Conservation (phyloP, 2,797 vertebrate genomes). For the Chaetodon trifasciatus region DNA sequence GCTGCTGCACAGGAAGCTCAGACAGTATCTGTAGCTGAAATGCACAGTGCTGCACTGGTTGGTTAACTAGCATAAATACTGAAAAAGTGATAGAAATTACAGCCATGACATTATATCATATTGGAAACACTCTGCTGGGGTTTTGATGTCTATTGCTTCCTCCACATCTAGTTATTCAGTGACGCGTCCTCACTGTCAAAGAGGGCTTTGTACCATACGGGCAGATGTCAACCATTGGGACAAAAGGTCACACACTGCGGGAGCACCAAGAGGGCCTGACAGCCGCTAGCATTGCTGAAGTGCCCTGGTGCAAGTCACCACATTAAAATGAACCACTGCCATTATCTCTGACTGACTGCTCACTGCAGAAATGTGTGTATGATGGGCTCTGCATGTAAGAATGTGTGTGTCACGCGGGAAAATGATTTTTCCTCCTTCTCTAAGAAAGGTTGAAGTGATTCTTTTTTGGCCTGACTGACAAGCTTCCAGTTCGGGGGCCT, state of each 20-base stretch:
- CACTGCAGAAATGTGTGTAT: constrained; percentile 4
- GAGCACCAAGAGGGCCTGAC: not conserved
- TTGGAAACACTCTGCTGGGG: not conserved
- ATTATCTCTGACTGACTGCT: constrained; percentile 1
- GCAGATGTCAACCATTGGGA: not conserved
- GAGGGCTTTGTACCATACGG: not conserved
- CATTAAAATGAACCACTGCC: not conserved
- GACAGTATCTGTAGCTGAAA: not conserved
- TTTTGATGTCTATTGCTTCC: not conserved
- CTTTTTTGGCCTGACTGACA: constrained; percentile 38
- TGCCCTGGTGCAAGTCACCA: constrained; percentile 23
- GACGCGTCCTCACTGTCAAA: not conserved
- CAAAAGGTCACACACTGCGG: not conserved
- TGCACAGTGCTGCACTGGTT: not conserved
- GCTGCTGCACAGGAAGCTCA: not conserved
- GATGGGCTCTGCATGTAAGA: not conserved
- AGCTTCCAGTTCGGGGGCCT: constrained; percentile 14
- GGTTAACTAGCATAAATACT: not conserved
- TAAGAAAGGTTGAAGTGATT: constrained; percentile 24
- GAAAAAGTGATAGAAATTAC: not conserved
- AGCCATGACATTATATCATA: not conserved
- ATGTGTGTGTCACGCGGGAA: not conserved
- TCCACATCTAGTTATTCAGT: not conserved
- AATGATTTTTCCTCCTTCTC: not conserved
- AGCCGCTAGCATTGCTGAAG: not conserved